These are phyloP conservation scores for Leucoma salicis DNA, from an alignment of 2,888 invertebrate species.

Conservation along the genomic window DNA sequence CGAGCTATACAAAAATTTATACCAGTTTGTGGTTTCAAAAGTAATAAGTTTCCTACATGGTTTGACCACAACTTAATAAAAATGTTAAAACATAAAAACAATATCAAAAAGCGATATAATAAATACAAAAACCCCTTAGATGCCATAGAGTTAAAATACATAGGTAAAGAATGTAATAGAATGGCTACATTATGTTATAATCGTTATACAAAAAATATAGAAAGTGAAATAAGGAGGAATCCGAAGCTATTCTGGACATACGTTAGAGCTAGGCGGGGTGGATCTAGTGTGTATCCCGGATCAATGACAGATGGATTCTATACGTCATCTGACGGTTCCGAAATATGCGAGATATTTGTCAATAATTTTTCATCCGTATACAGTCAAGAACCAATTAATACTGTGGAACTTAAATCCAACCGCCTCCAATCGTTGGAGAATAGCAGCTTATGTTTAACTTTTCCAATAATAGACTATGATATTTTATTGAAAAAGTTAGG, in stretches of 20 bases:
- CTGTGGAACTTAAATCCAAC: neutral
- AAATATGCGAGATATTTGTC: neutral
- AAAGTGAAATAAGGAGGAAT: conserved; percentile 1
- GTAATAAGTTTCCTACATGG: neutral
- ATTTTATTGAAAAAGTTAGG: neutral
- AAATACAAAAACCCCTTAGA: conserved; percentile 12
- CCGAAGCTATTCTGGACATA: conserved; percentile 12
- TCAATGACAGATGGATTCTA: too few species aligned
- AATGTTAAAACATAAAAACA: conserved; percentile 10
- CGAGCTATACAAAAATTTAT: neutral
- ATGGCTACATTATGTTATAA: conserved; percentile 1
- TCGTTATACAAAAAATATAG: conserved; percentile 1
- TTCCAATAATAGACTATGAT: neutral
- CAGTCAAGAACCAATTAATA: neutral
- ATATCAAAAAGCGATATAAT: conserved; percentile 6
- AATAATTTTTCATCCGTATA: neutral
- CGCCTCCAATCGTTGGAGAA: neutral
- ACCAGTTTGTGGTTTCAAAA: neutral
- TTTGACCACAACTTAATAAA: neutral
- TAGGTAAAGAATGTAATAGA: conserved; percentile 1
- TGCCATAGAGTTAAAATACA: conserved; percentile 1
- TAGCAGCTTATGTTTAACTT: neutral
- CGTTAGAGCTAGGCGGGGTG: conserved; percentile 9
- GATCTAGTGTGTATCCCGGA: neutral
- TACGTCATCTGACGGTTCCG: neutral